Evolutionary conservation across 2,113 vertebrate species (phyloP).

Genomic region (Pan paniscus): DNA sequence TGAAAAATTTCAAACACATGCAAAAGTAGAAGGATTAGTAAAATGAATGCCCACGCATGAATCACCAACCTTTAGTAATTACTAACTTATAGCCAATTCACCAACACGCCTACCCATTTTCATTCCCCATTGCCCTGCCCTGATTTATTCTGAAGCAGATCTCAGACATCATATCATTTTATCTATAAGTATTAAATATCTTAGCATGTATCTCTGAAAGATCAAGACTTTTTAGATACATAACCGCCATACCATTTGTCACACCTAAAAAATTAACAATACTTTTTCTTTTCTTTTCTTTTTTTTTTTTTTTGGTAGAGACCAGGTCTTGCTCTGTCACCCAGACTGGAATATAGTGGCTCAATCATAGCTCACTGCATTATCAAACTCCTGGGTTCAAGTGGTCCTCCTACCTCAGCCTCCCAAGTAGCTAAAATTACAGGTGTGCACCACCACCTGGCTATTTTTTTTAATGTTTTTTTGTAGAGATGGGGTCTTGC

Average conservation of each 20-base stretch:
- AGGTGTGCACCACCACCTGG: too few species aligned
- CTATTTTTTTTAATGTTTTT: too few species aligned
- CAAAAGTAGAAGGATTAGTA: not conserved
- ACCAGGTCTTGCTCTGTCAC: too few species aligned
- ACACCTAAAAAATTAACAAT: not conserved
- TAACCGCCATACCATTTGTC: not conserved
- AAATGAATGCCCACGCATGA: not conserved
- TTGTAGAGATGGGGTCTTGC: too few species aligned
- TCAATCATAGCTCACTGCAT: too few species aligned
- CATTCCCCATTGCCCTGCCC: not conserved
- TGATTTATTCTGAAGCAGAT: not conserved
- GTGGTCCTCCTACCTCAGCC: too few species aligned
- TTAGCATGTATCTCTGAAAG: not conserved
- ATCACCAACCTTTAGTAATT: not conserved
- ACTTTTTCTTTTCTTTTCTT: too few species aligned
- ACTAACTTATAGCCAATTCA: not conserved
- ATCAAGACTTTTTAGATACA: not conserved
- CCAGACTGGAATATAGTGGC: too few species aligned
- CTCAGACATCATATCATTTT: not conserved
- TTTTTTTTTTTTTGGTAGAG: too few species aligned
- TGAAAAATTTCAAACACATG: not conserved
- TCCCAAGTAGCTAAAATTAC: too few species aligned
- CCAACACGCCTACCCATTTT: not conserved
- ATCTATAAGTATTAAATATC: not conserved
- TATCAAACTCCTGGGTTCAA: too few species aligned